Percentiles rank a stretch among this genome's conserved stretches.
Evolutionary conservation across 2,113 vertebrate species (phyloP).

Genomic region (Tragelaphus strepsiceros): DNA sequence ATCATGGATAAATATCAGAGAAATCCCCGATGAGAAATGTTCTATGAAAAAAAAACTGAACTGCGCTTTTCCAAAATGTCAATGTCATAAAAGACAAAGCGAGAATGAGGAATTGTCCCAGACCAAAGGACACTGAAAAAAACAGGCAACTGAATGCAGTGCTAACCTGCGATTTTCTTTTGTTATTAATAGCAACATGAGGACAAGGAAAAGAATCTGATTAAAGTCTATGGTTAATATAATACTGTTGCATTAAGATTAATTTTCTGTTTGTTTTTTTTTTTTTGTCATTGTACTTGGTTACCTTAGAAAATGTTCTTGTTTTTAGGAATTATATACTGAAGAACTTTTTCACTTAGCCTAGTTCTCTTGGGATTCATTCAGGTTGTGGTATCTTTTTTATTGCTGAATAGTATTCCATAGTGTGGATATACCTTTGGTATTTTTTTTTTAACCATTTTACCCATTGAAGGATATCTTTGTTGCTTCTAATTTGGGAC

Average conservation of each 20-base stretch:
- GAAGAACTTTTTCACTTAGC: background rate
- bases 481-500: background rate
- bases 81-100: background rate
- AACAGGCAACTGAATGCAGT: background rate
- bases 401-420: background rate
- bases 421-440: background rate
- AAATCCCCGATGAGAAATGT: background rate
- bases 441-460: background rate
- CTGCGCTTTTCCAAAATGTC: background rate
- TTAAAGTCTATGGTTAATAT: background rate
- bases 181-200: background rate
- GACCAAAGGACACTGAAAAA: background rate
- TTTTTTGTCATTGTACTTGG: background rate
- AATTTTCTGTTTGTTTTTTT: background rate
- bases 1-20: background rate
- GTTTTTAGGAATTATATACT: background rate
- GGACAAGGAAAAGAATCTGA: background rate
- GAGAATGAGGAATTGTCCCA: background rate
- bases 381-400: background rate
- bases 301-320: background rate
- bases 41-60: background rate
- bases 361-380: background rate
- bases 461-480: background rate
- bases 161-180: background rate
- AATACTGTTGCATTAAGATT: background rate